Evolutionary conservation across 2,797 vertebrate species (phyloP), one percentile per base, ranked within the genome.

Genomic region (Enteromius treurensis): DNA sequence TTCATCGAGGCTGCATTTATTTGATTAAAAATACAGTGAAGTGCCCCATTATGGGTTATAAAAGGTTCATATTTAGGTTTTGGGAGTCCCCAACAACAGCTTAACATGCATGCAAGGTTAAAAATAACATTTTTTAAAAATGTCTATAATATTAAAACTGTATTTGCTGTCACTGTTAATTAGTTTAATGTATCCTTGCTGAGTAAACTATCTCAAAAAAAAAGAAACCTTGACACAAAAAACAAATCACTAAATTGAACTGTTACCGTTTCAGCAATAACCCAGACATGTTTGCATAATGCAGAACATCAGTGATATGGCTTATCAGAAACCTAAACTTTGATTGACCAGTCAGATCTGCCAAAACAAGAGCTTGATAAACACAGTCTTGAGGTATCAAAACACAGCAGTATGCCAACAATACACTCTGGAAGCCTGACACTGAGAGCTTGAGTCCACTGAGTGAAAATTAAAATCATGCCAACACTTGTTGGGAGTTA

Each of bases 271-370:
- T 19, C 68, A 26, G 14, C 23, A 15, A 71, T 71, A 49, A 71
- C 15, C 45, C 45, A 49, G 26, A 21, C 69, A 47, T 47, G 10
- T 21, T 55, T 21, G 34, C 76, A 37, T 78, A 23, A 34, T 79
- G 11, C 26, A 49, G 13, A 65, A 17, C 17, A 23, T 51, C 26
- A 65, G 65, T 9, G 11, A 78, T 78, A 32, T 67, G 60, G 42
- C 42, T 78, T 78, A 32, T 34, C 42, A 34, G 60, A 34, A 78
- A 67, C 7, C 34, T 29, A 10, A 65, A 65, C 62, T 65, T 64
- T 34, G 62, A 64, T 17, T 17, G 17, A 64, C 5, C 29, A 15
- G 7, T 49, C 42, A 49, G 45, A 73, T n/a, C 8, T 73, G 69
- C 23, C 69, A 29, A 23, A 15, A 19, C 47, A 51, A 32, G 49